Evolutionary conservation across 2,113 vertebrate species (phyloP).

Genomic region (Todiramphus saurophagus): DNA sequence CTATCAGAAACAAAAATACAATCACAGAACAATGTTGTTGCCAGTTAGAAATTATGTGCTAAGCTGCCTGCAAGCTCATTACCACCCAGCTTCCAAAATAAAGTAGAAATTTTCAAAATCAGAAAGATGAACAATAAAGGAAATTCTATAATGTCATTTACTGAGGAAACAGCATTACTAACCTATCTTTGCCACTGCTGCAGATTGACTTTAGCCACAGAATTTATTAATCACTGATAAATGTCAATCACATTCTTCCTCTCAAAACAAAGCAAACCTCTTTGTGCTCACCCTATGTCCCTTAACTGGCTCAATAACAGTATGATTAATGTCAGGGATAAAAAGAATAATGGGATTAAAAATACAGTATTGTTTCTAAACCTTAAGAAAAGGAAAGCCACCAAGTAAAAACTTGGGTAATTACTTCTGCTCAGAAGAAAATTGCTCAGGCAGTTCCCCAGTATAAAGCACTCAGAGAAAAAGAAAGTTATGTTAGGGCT

Average conservation of each 20-base stretch:
- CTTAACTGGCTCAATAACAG: neutral
- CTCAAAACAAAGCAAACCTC: neutral
- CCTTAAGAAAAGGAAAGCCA: slow-evolving; percentile 11
- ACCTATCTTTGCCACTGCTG: neutral
- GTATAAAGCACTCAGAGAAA: neutral
- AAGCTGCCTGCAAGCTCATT: slow-evolving; percentile 3
- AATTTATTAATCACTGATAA: slow-evolving; percentile 32
- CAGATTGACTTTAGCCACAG: neutral
- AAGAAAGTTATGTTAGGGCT: neutral
- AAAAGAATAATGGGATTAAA: neutral
- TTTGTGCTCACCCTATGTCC: neutral
- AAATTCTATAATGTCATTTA: slow-evolving; percentile 15
- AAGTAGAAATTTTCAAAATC: neutral
- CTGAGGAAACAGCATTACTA: neutral
- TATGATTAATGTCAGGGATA: neutral
- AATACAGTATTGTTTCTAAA: neutral
- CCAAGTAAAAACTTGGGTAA: neutral
- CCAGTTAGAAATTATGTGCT: neutral
- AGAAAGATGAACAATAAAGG: slow-evolving; percentile 17
- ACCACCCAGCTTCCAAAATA: neutral
- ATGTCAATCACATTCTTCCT: neutral
- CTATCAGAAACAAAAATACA: neutral
- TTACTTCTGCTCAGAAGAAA: neutral
- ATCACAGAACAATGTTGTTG: neutral
- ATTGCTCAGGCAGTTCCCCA: neutral